phyloP scores from a whole-genome alignment of 2,888 invertebrate species.

The Schrankia costaestrigalis region DNA sequence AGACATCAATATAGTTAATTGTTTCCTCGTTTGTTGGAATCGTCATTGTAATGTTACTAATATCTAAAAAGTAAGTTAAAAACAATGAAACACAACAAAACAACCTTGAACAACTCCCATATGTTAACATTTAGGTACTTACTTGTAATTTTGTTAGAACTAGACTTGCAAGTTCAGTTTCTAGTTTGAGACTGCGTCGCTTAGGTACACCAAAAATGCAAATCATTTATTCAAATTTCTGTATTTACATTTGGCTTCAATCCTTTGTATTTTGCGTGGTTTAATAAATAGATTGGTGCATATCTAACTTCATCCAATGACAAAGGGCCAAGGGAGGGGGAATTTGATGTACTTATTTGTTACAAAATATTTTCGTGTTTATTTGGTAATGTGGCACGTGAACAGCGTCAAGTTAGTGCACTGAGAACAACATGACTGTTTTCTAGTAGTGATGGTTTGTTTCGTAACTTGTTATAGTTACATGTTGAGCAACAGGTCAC shows the following conservation, averaged over 20 bases:
- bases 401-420: too few relatives aligned
- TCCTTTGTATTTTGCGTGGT: slow-evolving; percentile 30
- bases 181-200: slow-evolving; percentile 9
- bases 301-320: slow-evolving; percentile 10
- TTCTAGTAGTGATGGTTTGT: too few relatives aligned
- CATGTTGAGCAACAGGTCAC: neutral
- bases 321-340: slow-evolving; percentile 2
- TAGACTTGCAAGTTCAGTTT: slow-evolving; percentile 1
- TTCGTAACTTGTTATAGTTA: neutral
- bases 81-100: neutral
- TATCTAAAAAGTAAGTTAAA: neutral
- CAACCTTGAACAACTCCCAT: too few relatives aligned
- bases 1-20: slow-evolving; percentile 33
- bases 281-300: too few relatives aligned
- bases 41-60: slow-evolving; percentile 38
- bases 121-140: too few relatives aligned
- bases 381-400: neutral
- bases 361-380: neutral
- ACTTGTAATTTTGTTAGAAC: too few relatives aligned
- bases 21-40: slow-evolving; percentile 25
- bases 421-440: too few relatives aligned
- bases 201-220: slow-evolving; percentile 38
- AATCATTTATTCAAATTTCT: slow-evolving; percentile 39
- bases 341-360: too few relatives aligned
- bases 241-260: slow-evolving; percentile 44